Evolutionary conservation across 1,140 invertebrate genomes (phyloP).

Genomic region (Thaumetopoea pityocampa): DNA sequence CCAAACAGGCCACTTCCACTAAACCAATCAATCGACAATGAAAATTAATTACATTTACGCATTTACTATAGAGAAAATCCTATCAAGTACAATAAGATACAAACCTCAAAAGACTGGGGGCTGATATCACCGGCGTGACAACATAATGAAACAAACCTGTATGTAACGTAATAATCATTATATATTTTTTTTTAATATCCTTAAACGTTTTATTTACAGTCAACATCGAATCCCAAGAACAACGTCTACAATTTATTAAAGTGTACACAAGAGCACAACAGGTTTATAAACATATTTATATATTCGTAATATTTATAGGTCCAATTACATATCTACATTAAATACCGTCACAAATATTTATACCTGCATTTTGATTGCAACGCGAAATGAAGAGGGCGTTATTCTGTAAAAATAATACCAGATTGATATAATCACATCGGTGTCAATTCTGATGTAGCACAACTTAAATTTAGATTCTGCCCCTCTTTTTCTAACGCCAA

Average conservation of each 20-base stretch:
- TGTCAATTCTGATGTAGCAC: too few species aligned
- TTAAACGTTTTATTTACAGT: constrained; percentile 64
- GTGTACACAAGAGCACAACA: constrained; percentile 49
- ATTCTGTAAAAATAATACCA: too few species aligned
- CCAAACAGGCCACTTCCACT: too few species aligned
- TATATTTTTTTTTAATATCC: constrained; percentile 39
- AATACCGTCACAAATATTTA: constrained; percentile 7
- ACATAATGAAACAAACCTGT: constrained; percentile 37
- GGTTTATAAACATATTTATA: constrained; percentile 44
- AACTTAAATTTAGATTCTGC: too few species aligned
- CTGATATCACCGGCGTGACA: too few species aligned
- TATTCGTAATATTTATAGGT: constrained; percentile 28
- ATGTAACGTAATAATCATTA: constrained; percentile 64
- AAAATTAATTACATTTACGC: too few species aligned
- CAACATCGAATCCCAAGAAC: constrained; percentile 51
- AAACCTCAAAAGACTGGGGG: constrained; percentile 9
- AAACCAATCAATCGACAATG: too few species aligned
- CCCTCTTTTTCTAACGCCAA: too few species aligned
- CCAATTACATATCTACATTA: constrained; percentile 17
- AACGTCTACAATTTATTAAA: constrained; percentile 45
- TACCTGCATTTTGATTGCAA: neutral
- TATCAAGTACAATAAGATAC: too few species aligned
- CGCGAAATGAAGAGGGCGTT: too few species aligned
- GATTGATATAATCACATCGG: neutral
- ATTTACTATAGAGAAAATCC: too few species aligned